phyloP scores from a whole-genome alignment of 2,888 invertebrate genomes.

The Cephus spinipes region DNA sequence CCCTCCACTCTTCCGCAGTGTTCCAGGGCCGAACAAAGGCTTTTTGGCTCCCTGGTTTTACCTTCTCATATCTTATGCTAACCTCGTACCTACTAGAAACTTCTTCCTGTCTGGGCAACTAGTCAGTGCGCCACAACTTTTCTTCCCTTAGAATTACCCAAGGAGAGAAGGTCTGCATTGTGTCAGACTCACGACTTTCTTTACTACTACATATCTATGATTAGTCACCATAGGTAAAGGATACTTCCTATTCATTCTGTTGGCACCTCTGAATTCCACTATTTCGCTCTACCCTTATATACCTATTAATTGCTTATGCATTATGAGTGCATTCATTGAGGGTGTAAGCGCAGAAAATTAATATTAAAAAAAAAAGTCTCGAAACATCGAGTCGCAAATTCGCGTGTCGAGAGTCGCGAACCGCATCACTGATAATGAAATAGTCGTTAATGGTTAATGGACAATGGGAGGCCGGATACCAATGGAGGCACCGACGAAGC shows the following conservation, averaged over 20 bases:
- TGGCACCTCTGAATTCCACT: not conserved
- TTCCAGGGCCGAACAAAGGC: constrained; percentile 17
- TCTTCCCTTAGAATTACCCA: not conserved
- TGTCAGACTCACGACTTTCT: not conserved
- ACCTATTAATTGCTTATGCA: not conserved
- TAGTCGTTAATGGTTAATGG: constrained; percentile 47
- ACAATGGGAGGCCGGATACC: constrained; percentile 38
- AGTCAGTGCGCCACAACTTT: not conserved
- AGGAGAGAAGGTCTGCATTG: not conserved
- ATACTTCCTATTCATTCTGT: not conserved
- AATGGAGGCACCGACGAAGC: constrained; percentile 31
- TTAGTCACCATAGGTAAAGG: not conserved
- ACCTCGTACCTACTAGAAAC: not conserved
- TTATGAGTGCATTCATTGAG: not conserved
- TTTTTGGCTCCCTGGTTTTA: constrained; percentile 5
- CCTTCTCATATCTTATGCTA: not conserved
- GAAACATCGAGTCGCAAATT: not conserved
- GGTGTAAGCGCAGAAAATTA: not conserved
- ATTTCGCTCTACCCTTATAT: not conserved
- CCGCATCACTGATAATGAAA: constrained; percentile 43
- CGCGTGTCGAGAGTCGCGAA: constrained; percentile 21
- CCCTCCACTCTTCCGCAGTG: constrained; percentile 5
- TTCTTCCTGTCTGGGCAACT: not conserved
- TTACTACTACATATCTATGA: not conserved
- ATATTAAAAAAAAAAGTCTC: not conserved